Base-by-base conservation (phyloP, 2,888 invertebrate species). In the Lypha dubia region DNA sequence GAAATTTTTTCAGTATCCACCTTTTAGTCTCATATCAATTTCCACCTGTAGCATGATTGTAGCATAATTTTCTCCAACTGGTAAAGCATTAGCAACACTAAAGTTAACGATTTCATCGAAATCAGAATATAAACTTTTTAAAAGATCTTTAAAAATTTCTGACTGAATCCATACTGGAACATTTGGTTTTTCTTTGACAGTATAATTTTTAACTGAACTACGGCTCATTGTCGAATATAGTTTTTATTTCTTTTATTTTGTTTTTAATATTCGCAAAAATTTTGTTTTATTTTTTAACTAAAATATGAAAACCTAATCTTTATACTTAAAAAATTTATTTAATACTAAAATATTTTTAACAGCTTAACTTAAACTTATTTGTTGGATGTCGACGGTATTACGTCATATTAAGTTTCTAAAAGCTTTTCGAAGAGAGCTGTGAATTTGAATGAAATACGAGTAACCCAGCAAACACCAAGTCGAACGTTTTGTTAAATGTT, bases 21-120 rank as follows among this genome's bases (percentile, higher is more conserved):
- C 89, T 86, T 88, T 86, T 15, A 90, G 73, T 75, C 87, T 85
- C 46, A 90, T 74, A 28, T 82, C 76, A 28, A 91, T 87, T 22
- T 70, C 67, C 2, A 89, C 86, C 46, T 91, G 88, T 41, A 89
- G 79, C 82, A 91, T 89, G 67, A 87, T 82, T 3, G 91, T 89
- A 20, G 88, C 76, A 82, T 88, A 91, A 44, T 91, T 91, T 85
- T 91, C 92, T 4, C 90, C 91, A 1, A 87, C 84, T 8, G 84
- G 87, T 41, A 88, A 88, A 4, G 90, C 90, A 1, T 88, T 80
- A 0, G 68, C 80, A 2, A 86, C 80, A 3, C 49, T 83, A 20
- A 89, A 90, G 9, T 86, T 80, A n/a, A 80, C 13, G 3, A 90
- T 88, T 5, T 77, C 67, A 24, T 86, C 71, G 38, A 89, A 88